Evolutionary conservation across 2,797 vertebrate species (phyloP).

Genomic region (Coregonus ussuriensis): DNA sequence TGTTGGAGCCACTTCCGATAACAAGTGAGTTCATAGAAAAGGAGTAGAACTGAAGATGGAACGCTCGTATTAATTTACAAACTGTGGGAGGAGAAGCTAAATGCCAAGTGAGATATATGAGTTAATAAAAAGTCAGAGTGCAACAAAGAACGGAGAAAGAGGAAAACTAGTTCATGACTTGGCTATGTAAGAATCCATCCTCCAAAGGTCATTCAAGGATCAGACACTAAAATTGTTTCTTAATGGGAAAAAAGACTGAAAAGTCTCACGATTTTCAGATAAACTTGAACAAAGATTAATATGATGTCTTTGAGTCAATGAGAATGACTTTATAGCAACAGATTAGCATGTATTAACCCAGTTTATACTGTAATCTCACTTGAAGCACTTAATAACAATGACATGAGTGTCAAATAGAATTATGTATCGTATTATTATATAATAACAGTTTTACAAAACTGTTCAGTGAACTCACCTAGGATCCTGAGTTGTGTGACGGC

Average conservation of each 20-base stretch:
- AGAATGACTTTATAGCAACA: neutral
- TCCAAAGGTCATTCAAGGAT: conserved; percentile 48
- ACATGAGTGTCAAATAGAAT: too few relatives aligned
- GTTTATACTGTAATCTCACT: too few relatives aligned
- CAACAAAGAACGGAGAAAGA: conserved; percentile 26
- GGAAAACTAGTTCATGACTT: conserved; percentile 45
- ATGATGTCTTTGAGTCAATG: neutral
- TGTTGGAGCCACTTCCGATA: too few relatives aligned
- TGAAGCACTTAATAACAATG: too few relatives aligned
- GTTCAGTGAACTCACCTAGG: conserved; percentile 76
- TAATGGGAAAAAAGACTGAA: conserved; percentile 30
- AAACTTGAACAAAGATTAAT: neutral
- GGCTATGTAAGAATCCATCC: conserved; percentile 38
- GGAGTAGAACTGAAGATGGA: conserved; percentile 23
- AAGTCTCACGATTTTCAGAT: conserved; percentile 8
- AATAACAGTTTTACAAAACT: neutral
- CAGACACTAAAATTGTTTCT: conserved; percentile 36
- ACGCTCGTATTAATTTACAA: conserved; percentile 54
- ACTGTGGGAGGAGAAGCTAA: conserved; percentile 47
- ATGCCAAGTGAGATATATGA: conserved; percentile 47
- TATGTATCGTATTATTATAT: too few relatives aligned
- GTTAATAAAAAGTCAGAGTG: conserved; percentile 57
- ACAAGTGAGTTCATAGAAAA: too few relatives aligned
- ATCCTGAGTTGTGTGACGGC: conserved; percentile 89
- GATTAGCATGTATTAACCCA: too few relatives aligned